phyloP scores from a whole-genome alignment of 2,888 invertebrate genomes.

The Fragum sueziense region DNA sequence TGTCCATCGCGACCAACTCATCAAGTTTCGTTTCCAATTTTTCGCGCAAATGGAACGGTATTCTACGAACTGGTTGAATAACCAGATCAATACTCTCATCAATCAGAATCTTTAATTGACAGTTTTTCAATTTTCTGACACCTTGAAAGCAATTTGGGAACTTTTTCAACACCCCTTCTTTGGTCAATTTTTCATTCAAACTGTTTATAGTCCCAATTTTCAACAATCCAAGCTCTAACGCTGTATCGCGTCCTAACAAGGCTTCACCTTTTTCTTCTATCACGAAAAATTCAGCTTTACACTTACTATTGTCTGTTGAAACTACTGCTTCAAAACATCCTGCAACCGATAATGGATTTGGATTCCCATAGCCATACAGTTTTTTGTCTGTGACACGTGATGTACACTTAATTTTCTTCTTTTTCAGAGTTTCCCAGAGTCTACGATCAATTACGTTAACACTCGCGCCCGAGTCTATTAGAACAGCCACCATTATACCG shows the following conservation, averaged over 20 bases:
- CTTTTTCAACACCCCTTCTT: background rate
- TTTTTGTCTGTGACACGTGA: conserved; percentile 14
- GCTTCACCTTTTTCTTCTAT: conserved; percentile 33
- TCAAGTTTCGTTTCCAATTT: conserved; percentile 40
- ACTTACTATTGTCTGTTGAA: conserved; percentile 4
- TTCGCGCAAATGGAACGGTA: conserved; percentile 24
- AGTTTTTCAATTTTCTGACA: conserved; percentile 37
- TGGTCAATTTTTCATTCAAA: background rate
- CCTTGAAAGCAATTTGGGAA: conserved; percentile 37
- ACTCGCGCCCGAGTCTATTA: conserved; percentile 43
- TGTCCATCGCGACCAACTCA: conserved; percentile 37
- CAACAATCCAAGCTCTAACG: conserved; percentile 27
- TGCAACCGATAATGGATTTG: conserved; percentile 30
- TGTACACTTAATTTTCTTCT: conserved; percentile 32
- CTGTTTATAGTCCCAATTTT: conserved; percentile 1
- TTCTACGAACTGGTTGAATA: conserved; percentile 19
- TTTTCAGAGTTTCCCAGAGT: conserved; percentile 31
- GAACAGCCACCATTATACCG: conserved; percentile 15
- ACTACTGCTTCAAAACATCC: conserved; percentile 25
- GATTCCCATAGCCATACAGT: conserved; percentile 41
- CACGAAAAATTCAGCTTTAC: conserved; percentile 30
- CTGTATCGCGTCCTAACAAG: conserved; percentile 22
- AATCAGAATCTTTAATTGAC: conserved; percentile 26
- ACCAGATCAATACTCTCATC: conserved; percentile 18
- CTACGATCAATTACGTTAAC: conserved; percentile 36